A percentile compares a stretch with the other conserved stretches of the same genome.
phyloP scores from a whole-genome alignment of 2,797 vertebrate species.

The Discoglossus pictus region DNA sequence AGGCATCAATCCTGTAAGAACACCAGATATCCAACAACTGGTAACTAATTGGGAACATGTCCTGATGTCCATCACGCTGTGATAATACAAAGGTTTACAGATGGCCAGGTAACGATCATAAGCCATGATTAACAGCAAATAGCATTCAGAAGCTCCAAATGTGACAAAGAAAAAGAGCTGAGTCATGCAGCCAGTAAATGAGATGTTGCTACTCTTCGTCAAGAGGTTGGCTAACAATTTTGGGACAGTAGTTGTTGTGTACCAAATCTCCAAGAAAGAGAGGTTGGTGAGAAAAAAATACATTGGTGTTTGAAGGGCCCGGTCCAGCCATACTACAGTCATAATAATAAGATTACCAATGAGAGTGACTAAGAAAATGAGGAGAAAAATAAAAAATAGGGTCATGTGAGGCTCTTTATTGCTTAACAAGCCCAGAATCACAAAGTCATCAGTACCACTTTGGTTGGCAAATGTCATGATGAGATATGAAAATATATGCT shows the following conservation, averaged over 20 bases:
- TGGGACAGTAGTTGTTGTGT: slow-evolving; percentile 46
- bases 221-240: slow-evolving; percentile 46
- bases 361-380: slow-evolving; percentile 31
- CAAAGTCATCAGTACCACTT: slow-evolving; percentile 21
- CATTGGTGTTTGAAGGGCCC: slow-evolving; percentile 37
- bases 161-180: slow-evolving; percentile 51
- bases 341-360: slow-evolving; percentile 38
- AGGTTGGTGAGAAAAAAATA: slow-evolving; percentile 38
- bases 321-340: slow-evolving; percentile 33
- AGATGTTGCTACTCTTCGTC: slow-evolving; percentile 2
- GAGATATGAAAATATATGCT: neutral
- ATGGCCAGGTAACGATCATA: slow-evolving; percentile 57
- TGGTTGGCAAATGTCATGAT: slow-evolving; percentile 30
- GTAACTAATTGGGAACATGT: slow-evolving; percentile 49
- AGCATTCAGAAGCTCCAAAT: slow-evolving; percentile 53
- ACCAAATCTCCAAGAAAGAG: slow-evolving; percentile 54
- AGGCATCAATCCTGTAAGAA: slow-evolving; percentile 46
- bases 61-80: slow-evolving; percentile 49
- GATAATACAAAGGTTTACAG: slow-evolving; percentile 56
- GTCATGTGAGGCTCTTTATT: slow-evolving; percentile 2
- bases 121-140: slow-evolving; percentile 57
- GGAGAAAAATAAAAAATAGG: slow-evolving; percentile 36
- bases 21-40: slow-evolving; percentile 54
- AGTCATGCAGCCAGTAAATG: slow-evolving; percentile 39
- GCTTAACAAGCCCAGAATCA: slow-evolving; percentile 49